Evolutionary conservation across 2,113 vertebrate genomes (phyloP).

Genomic region (Balaeniceps rex): DNA sequence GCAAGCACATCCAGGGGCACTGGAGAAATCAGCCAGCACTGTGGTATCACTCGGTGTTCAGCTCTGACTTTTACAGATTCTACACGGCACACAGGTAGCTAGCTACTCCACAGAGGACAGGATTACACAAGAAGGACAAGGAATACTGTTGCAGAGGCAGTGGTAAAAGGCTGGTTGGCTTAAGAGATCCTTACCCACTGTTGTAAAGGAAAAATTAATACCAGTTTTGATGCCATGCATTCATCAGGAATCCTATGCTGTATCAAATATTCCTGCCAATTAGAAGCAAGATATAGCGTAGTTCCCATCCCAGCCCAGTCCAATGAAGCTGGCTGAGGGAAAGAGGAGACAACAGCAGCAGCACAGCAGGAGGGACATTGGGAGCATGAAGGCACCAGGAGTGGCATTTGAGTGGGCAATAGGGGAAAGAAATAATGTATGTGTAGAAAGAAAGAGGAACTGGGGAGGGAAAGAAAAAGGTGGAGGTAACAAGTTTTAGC

Average conservation of each 20-base stretch:
- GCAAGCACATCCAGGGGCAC: neutral
- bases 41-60: neutral
- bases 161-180: neutral
- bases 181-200: neutral
- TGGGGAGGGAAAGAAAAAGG: neutral
- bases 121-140: neutral
- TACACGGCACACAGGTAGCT: fast-evolving
- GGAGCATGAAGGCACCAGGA: neutral
- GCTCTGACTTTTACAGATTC: neutral
- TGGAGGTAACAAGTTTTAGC: neutral
- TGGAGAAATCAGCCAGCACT: neutral
- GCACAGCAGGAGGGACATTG: fast-evolving
- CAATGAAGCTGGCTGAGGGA: fast-evolving
- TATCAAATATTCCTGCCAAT: neutral
- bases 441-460: neutral
- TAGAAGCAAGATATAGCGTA: neutral
- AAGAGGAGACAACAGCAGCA: neutral
- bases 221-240: neutral
- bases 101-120: neutral
- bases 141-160: neutral
- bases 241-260: neutral
- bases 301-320: neutral
- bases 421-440: neutral
- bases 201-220: neutral
- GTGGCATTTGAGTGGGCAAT: neutral